A percentile compares a stretch with the other conserved stretches of the same genome.
phyloP scores from a whole-genome alignment of 2,113 vertebrate genomes.

The Kryptolebias marmoratus region DNA sequence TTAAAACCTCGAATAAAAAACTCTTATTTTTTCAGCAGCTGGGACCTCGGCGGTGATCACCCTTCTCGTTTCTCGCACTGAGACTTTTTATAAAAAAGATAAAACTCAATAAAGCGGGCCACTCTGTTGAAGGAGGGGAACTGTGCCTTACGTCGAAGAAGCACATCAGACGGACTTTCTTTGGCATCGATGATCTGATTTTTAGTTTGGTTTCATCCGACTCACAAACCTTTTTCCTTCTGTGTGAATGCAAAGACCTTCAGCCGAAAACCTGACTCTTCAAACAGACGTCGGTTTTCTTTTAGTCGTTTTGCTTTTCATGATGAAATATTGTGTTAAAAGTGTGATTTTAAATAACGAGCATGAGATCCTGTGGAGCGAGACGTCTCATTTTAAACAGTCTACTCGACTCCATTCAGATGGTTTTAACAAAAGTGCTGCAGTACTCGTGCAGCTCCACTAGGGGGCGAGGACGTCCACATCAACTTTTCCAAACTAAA shows the following conservation, averaged over 20 bases:
- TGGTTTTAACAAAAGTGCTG: no score
- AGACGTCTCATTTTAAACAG: no score
- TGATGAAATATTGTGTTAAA: constrained; percentile 5
- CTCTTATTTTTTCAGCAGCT: background rate
- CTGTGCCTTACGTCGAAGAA: constrained; percentile 98
- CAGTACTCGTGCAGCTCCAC: no score
- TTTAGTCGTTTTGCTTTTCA: constrained; percentile 4
- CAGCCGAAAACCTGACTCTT: constrained; percentile 25
- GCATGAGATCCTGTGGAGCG: constrained; percentile 23
- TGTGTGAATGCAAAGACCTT: constrained; percentile 69
- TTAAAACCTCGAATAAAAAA: no score
- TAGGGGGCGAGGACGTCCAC: no score
- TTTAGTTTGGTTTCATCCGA: constrained; percentile 24
- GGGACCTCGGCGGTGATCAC: constrained; percentile 80
- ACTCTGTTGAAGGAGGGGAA: constrained; percentile 94
- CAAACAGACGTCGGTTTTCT: background rate
- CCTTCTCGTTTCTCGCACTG: constrained; percentile 87
- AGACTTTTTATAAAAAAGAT: constrained; percentile 68
- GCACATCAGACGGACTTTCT: constrained; percentile 87
- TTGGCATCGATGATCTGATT: constrained; percentile 51
- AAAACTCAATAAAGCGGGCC: constrained; percentile 79
- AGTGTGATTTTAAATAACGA: background rate
- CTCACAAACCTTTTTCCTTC: constrained; percentile 1
- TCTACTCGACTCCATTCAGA: no score
- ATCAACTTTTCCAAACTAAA: no score